Conservation (phyloP, 2,797 vertebrate genomes). For the Pogonophryne albipinna region DNA sequence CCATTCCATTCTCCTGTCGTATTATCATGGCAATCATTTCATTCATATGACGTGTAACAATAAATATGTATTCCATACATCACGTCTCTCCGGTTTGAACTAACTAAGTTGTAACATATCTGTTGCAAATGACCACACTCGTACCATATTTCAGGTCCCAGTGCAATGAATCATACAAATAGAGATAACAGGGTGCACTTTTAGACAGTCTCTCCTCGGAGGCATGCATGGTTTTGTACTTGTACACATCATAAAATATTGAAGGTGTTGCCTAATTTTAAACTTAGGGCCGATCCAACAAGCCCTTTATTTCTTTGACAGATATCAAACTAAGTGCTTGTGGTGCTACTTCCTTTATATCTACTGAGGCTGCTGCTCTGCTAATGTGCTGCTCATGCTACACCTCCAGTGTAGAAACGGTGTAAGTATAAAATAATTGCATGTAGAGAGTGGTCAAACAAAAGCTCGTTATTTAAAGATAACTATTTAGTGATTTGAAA, state of each 20-base stretch:
- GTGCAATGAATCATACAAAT: not conserved
- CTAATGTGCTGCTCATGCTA: not conserved
- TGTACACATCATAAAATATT: not conserved
- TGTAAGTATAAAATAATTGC: conserved; percentile 12
- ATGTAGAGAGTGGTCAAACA: conserved; percentile 14
- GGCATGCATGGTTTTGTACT: not conserved
- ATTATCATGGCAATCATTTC: too few species aligned
- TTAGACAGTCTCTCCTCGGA: not conserved
- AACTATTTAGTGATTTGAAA: conserved; percentile 53
- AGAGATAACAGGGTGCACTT: not conserved
- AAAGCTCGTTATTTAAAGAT: conserved; percentile 32
- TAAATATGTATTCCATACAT: too few species aligned
- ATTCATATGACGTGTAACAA: too few species aligned
- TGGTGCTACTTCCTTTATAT: not conserved
- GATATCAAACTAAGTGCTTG: not conserved
- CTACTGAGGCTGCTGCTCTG: not conserved
- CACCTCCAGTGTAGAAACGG: not conserved
- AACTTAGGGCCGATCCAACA: not conserved
- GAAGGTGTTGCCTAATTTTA: not conserved
- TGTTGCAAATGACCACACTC: too few species aligned
- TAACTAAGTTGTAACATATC: too few species aligned
- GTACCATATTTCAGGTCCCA: too few species aligned
- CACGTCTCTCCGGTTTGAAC: too few species aligned
- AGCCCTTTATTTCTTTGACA: not conserved
- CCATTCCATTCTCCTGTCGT: too few species aligned